These are phyloP conservation scores for Geotrypetes seraphini DNA, from an alignment of 2,797 vertebrate genomes.

Conservation along the genomic window DNA sequence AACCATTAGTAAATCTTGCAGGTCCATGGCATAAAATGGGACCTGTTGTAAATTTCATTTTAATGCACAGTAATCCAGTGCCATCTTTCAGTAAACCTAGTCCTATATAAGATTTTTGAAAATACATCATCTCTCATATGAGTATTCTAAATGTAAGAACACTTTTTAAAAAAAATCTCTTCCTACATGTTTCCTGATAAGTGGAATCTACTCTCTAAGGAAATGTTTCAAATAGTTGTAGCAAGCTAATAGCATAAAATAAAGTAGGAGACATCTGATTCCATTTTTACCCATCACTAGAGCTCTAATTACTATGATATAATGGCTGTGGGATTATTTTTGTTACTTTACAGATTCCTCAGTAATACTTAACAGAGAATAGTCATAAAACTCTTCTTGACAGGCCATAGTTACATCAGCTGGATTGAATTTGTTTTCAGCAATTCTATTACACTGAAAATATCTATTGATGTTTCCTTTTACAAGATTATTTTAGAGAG, in stretches of 20 bases:
- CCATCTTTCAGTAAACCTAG: too few relatives aligned
- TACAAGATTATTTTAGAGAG: neutral
- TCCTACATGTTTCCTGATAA: too few relatives aligned
- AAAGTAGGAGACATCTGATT: slow-evolving; percentile 13
- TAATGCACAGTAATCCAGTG: too few relatives aligned
- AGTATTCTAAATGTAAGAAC: too few relatives aligned
- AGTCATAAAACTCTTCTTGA: slow-evolving; percentile 7
- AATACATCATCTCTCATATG: too few relatives aligned
- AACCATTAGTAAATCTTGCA: too few relatives aligned
- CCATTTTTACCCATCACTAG: neutral
- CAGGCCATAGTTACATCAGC: slow-evolving; percentile 5
- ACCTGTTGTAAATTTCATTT: too few relatives aligned
- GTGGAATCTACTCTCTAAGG: neutral
- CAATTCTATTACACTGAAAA: slow-evolving; percentile 9
- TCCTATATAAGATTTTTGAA: too few relatives aligned
- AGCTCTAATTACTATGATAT: slow-evolving; percentile 11
- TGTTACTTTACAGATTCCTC: slow-evolving; percentile 2
- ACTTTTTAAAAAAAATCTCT: too few relatives aligned
- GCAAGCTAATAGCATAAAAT: neutral
- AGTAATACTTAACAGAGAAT: slow-evolving; percentile 7
- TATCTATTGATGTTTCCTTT: slow-evolving; percentile 9
- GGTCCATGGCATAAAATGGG: too few relatives aligned
- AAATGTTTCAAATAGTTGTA: slow-evolving; percentile 3
- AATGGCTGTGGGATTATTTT: neutral
- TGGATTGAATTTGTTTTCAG: slow-evolving; percentile 18